phyloP scores from a whole-genome alignment of 2,113 vertebrate species.

The Notarius lentiginosus region DNA sequence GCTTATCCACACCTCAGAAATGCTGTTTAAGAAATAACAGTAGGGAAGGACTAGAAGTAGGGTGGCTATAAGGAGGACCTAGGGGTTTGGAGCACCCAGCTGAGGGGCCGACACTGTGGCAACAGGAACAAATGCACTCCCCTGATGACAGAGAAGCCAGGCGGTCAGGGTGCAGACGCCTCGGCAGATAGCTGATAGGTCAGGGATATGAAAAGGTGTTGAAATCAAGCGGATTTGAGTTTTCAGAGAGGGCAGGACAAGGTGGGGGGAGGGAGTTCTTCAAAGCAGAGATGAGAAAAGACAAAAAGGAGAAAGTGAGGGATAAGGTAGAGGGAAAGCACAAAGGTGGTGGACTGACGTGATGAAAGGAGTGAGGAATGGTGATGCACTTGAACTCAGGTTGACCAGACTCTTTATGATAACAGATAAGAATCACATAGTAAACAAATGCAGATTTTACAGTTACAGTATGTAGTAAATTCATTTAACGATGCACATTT shows the following conservation, averaged over 20 bases:
- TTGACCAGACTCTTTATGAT: background rate
- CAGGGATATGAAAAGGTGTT: conserved; percentile 69
- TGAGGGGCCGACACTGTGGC: background rate
- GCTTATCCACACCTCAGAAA: conserved; percentile 65
- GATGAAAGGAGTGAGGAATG: conserved; percentile 35
- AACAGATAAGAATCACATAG: background rate
- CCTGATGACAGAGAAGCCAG: conserved; percentile 62
- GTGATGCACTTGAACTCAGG: background rate
- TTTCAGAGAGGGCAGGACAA: conserved; percentile 53
- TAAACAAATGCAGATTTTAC: background rate
- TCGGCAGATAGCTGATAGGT: conserved; percentile 49
- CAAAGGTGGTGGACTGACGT: background rate
- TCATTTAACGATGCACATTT: background rate
- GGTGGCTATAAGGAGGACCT: conserved; percentile 27
- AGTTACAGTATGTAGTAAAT: background rate
- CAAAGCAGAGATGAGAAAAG: conserved; percentile 47
- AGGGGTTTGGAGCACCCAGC: conserved; percentile 40
- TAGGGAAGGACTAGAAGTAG: conserved; percentile 45
- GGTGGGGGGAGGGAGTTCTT: conserved; percentile 45
- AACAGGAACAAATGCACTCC: conserved; percentile 42
- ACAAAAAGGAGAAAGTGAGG: conserved; percentile 7
- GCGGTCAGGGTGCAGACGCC: conserved; percentile 17
- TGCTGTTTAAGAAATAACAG: conserved; percentile 37
- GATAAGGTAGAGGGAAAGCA: background rate
- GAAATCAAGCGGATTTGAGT: conserved; percentile 64